Base-by-base conservation (phyloP, 2,797 vertebrate species). In the Meda fulgida region DNA sequence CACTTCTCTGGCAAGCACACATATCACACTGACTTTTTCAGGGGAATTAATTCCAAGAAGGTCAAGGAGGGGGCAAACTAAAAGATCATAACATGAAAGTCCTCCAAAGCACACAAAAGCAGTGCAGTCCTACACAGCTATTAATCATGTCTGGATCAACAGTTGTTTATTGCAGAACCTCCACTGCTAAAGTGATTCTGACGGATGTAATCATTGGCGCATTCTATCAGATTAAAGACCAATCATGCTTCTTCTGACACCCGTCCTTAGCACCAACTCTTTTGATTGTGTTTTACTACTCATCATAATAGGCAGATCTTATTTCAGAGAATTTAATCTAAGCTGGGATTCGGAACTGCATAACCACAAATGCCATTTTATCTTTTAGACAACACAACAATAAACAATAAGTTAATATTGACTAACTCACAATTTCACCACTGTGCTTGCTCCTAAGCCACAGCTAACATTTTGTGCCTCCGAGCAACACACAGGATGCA, bases 81-180 rank as follows among this genome's bases (percentile, higher is more conserved):
- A 71, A 71, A 58, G 46, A 58, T 70, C 46, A 80, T n/a, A 38
- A 67, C 29, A 67, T 53, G n/a, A 65, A 67, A 80, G 78, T 51
- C 73, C 48, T 76, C 73, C 73, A 76, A 43, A 78, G 40, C 78
- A 36, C 29, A 53, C 43, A 80, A 80, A 80, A 16, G 78, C 65
- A 48, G 26, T 34, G 60, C 19, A 46, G 26, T 21, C 31, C 58
- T 65, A 65, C 38, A 43, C 36, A 66, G 29, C 63, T 51, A 78
- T 78, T 46, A 79, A 79, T 79, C 58, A 31, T 31, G 38, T 46
- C 58, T 46, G 77, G 29, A 16, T 67, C 26, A 80, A 53, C 9
- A 3, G 2, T 36, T 36, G 19, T 67, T 67, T 51, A 34, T 69
- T 67, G 43, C 43, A 67, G 78, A 67, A 36, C 11, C 23, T 40